phyloP scores from a whole-genome alignment of 2,113 vertebrate species.

The Emberiza fucata region DNA sequence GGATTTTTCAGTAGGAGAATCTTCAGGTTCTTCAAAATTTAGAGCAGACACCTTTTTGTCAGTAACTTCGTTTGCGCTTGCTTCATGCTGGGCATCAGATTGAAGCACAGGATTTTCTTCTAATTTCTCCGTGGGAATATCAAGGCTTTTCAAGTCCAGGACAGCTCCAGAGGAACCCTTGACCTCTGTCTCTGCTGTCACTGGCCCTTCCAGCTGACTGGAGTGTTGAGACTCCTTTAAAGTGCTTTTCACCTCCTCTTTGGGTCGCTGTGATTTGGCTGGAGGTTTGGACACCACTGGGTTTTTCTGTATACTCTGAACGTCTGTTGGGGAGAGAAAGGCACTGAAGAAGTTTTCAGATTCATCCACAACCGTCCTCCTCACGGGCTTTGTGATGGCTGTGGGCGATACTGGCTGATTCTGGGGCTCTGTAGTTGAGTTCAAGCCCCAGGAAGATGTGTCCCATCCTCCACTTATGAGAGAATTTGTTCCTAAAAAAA shows the following conservation, averaged over 20 bases:
- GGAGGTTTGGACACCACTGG: slow-evolving; percentile 91
- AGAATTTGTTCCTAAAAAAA: slow-evolving; percentile 70
- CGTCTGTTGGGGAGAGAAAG: slow-evolving; percentile 85
- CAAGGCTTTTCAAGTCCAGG: background rate
- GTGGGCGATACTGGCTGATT: slow-evolving; percentile 75
- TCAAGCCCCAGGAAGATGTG: slow-evolving; percentile 87
- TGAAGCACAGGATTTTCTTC: background rate
- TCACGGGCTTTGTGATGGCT: slow-evolving; percentile 97
- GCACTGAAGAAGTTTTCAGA: slow-evolving; percentile 96
- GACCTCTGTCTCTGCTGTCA: slow-evolving; percentile 30
- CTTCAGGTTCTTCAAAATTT: slow-evolving; percentile 44
- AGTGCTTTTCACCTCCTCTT: slow-evolving; percentile 78
- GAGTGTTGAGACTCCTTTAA: slow-evolving; percentile 50
- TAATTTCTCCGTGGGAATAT: slow-evolving; percentile 2
- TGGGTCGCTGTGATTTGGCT: slow-evolving; percentile 83
- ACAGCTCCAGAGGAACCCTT: slow-evolving; percentile 15
- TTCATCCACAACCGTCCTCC: slow-evolving; percentile 92
- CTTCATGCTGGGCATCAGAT: slow-evolving; percentile 22
- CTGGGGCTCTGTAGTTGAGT: slow-evolving; percentile 72
- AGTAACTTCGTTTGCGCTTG: slow-evolving; percentile 1
- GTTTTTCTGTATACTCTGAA: slow-evolving; percentile 73
- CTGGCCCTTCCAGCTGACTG: slow-evolving; percentile 23
- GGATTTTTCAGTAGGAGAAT: slow-evolving; percentile 13
- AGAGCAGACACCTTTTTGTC: slow-evolving; percentile 25
- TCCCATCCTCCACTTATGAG: slow-evolving; percentile 90